Conservation (phyloP, 2,113 vertebrate genomes). For the Calonectris borealis region DNA sequence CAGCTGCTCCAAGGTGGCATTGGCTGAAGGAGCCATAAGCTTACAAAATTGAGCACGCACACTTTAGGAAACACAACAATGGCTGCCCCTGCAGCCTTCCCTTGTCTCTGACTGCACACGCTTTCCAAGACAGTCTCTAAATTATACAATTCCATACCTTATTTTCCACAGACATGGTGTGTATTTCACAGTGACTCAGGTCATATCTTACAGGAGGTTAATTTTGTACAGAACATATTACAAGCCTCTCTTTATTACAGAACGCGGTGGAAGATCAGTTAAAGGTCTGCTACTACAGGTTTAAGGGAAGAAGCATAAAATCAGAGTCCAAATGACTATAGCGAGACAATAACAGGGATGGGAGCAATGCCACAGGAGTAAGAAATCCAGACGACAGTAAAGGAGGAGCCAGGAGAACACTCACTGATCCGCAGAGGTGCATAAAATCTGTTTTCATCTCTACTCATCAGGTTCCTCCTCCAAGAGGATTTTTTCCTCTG, state of each 20-base stretch:
- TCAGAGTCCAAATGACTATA: neutral
- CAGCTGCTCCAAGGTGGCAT: neutral
- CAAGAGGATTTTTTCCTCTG: neutral
- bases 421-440: neutral
- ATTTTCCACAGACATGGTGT: neutral
- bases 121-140: neutral
- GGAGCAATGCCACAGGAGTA: neutral
- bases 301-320: neutral
- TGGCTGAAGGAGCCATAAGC: neutral
- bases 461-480: neutral
- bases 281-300: neutral
- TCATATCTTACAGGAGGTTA: neutral
- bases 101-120: rapidly evolving
- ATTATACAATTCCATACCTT: neutral
- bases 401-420: neutral
- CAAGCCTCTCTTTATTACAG: neutral
- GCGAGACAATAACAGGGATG: neutral
- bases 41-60: rapidly evolving
- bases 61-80: neutral
- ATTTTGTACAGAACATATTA: neutral
- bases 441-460: neutral
- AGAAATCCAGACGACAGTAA: neutral
- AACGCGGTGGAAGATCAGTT: neutral
- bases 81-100: neutral
- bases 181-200: neutral